Base-by-base conservation (phyloP, 2,113 vertebrate genomes). In the Equus przewalskii region DNA sequence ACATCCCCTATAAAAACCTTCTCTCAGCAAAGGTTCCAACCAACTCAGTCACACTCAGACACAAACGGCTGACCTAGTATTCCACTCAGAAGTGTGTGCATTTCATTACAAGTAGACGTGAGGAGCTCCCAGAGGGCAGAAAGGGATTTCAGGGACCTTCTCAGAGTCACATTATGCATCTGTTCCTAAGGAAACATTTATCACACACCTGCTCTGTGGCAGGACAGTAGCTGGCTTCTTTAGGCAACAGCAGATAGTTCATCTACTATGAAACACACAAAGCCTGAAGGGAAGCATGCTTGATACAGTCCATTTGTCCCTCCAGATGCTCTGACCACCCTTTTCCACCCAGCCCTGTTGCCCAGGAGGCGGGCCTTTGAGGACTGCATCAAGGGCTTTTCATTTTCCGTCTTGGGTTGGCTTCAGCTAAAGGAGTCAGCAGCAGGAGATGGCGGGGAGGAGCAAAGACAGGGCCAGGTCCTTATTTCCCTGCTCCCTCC, bases 161-260 rank as follows among this genome's bases (percentile, higher is more conserved):
- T 76, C 44, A 30, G 30, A 64, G 51, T 78, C n/a, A 21, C 0
- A 2, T 56, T 58, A 9, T 0, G 6, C 56, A 64, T 41, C 30
- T 58, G 7, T 54, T 82, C 44, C 76, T 72, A 64, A 81, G 64
- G 76, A 56, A 30, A 30, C 69, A 49, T 19, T 41, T 5, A 10
- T 36, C 36, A 49, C 3, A 5, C 36, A 21, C 18, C 56, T 19
- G 73, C 19, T 49, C 33, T 24, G 15, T 5, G 14, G 30, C 12
- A 65, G n/a, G 49, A 14, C n/a, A 58, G 28, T 36, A 24, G 0
- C 0, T 0, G 30, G 51, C 60, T 36, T 14, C 4, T 8, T 62
- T 41, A 22, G 36, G 62, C 51, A 44, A 9, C 13, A 5, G 46
- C 2, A 1, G 26, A 19, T 3, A 26, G 41, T 11, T 62, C 41